These are phyloP conservation scores for Odocoileus hemionus DNA, from an alignment of 2,113 vertebrate genomes.

Conservation along the genomic window DNA sequence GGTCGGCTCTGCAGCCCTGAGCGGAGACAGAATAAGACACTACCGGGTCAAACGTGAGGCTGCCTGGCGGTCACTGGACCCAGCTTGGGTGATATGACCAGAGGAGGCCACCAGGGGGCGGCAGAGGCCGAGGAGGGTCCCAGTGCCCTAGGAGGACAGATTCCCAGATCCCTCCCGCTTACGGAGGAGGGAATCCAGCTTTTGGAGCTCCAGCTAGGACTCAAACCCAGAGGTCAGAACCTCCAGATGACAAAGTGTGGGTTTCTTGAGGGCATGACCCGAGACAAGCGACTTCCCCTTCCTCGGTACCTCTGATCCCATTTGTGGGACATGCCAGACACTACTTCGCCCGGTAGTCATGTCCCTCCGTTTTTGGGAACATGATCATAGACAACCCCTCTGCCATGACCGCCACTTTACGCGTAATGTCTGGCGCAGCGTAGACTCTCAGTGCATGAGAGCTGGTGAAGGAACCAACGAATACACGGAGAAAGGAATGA, in stretches of 20 bases:
- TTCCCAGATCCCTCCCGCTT: neutral
- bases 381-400: neutral
- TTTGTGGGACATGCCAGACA: neutral
- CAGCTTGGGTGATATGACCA: neutral
- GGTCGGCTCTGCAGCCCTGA: fast-evolving
- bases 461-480: neutral
- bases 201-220: neutral
- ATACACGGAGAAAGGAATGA: neutral
- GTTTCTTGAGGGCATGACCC: neutral
- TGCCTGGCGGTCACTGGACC: neutral
- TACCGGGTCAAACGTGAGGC: fast-evolving
- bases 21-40: neutral
- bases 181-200: neutral
- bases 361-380: neutral
- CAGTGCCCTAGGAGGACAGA: fast-evolving
- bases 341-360: neutral
- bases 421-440: neutral
- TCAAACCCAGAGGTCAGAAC: neutral
- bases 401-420: neutral
- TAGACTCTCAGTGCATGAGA: neutral
- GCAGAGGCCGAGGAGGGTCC: neutral
- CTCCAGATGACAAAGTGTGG: neutral
- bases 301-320: neutral
- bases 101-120: neutral
- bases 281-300: neutral